Percentiles rank a stretch among this genome's conserved stretches.
phyloP scores from a whole-genome alignment of 2,888 invertebrate genomes.

The Ectemnius cavifrons region DNA sequence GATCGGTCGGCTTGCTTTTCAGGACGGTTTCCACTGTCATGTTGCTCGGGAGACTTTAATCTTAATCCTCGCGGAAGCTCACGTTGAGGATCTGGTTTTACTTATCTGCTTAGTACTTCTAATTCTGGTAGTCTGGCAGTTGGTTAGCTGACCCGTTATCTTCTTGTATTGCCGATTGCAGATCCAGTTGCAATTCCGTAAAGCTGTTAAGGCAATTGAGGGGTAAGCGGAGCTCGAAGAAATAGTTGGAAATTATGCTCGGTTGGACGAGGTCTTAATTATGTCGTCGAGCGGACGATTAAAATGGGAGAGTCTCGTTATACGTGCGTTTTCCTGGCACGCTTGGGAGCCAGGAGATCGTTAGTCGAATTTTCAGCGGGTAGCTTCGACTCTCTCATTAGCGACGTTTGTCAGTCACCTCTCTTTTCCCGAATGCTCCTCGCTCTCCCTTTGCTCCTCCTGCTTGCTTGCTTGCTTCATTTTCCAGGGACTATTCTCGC shows the following conservation, averaged over 20 bases:
- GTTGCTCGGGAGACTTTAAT: neutral
- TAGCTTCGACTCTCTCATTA: conserved; percentile 61
- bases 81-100: neutral
- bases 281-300: neutral
- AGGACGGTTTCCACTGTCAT: neutral
- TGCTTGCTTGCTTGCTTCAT: conserved; percentile 51
- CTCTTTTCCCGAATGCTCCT: conserved; percentile 4
- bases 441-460: neutral
- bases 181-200: too few species aligned
- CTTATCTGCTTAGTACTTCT: neutral
- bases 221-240: too few species aligned
- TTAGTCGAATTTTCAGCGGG: conserved; percentile 50
- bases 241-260: too few species aligned
- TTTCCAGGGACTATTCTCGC: conserved; percentile 68
- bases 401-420: conserved; percentile 70
- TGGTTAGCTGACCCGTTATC: neutral
- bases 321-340: conserved; percentile 6
- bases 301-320: conserved; percentile 23
- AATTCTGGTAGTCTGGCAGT: neutral
- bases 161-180: too few species aligned
- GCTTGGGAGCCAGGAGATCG: conserved; percentile 22
- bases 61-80: neutral
- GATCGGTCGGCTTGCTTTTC: neutral
- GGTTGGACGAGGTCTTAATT: too few species aligned
- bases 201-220: too few species aligned